Evolutionary conservation across 2,113 vertebrate genomes (phyloP).

Genomic region (Microtus oregoni): DNA sequence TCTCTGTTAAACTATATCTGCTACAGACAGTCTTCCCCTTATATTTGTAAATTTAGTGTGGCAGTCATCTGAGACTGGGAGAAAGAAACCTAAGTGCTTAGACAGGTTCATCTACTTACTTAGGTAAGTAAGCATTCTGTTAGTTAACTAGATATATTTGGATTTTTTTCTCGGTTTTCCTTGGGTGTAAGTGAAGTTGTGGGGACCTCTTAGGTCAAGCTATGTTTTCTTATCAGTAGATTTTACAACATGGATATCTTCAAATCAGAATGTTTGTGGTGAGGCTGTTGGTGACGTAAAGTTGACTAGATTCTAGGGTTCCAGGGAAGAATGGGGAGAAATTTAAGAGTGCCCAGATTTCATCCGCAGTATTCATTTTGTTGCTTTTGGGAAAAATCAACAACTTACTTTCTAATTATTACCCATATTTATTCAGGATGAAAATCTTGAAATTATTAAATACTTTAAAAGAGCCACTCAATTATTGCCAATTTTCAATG

Average conservation of each 20-base stretch:
- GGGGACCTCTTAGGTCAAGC: background rate
- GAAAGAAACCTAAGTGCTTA: background rate
- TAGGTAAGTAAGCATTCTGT: background rate
- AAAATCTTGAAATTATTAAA: conserved; percentile 49
- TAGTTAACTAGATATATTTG: background rate
- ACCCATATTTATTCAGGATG: background rate
- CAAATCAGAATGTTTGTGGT: conserved; percentile 21
- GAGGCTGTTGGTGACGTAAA: background rate
- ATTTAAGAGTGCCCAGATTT: background rate
- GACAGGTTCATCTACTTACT: background rate
- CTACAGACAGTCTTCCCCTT: conserved; percentile 50
- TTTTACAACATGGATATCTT: conserved; percentile 19
- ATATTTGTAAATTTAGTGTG: background rate
- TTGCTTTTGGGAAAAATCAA: conserved; percentile 13
- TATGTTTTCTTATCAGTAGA: background rate
- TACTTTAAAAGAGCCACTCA: conserved; percentile 42
- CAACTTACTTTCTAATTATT: conserved; percentile 36
- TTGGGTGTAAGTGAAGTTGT: conserved; percentile 23
- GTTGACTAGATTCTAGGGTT: conserved; percentile 43
- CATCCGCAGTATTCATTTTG: conserved; percentile 7
- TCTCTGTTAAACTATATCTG: conserved; percentile 53
- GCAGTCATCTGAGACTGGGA: background rate
- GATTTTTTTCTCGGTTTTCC: conserved; percentile 39
- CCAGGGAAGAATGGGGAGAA: background rate
- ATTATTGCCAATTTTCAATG: conserved; percentile 20